These are phyloP conservation scores for Talpa occidentalis DNA, from an alignment of 2,113 vertebrate genomes.

Conservation along the genomic window DNA sequence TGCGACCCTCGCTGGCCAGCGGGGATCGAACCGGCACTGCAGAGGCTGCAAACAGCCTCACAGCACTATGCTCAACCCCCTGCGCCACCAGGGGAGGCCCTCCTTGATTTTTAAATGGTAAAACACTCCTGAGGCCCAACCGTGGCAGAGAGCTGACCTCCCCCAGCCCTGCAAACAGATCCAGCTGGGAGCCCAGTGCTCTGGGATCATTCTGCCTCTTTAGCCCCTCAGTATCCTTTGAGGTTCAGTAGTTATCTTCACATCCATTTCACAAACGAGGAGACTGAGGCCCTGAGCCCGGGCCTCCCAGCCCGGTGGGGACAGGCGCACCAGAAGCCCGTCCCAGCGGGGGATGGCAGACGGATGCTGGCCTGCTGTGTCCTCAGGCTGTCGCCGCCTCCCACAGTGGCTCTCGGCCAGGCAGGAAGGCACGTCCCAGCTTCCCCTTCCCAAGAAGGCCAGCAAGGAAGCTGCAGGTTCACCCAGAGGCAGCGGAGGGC, in stretches of 20 bases:
- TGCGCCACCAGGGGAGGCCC: too few relatives aligned
- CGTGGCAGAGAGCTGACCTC: neutral
- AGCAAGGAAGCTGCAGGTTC: neutral
- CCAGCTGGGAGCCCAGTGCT: neutral
- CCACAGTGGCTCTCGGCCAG: rapidly evolving
- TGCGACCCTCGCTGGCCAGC: too few relatives aligned
- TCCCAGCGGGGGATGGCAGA: too few relatives aligned
- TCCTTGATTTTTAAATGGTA: neutral
- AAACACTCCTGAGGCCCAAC: neutral
- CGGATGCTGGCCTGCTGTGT: rapidly evolving
- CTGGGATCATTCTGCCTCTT: neutral
- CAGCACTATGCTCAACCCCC: too few relatives aligned
- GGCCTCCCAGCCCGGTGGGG: neutral
- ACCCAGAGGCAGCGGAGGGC: neutral
- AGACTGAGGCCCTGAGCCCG: neutral
- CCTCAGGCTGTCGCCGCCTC: rapidly evolving
- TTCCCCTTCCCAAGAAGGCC: neutral
- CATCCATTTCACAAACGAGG: neutral
- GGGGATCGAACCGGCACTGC: too few relatives aligned
- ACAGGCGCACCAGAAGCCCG: neutral
- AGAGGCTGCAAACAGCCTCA: too few relatives aligned
- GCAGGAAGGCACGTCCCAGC: rapidly evolving
- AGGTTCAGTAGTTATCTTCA: neutral
- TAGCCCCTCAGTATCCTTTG: neutral
- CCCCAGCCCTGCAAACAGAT: rapidly evolving